Evolutionary conservation across 2,797 vertebrate genomes (phyloP).

Genomic region (Gallirallus australis): DNA sequence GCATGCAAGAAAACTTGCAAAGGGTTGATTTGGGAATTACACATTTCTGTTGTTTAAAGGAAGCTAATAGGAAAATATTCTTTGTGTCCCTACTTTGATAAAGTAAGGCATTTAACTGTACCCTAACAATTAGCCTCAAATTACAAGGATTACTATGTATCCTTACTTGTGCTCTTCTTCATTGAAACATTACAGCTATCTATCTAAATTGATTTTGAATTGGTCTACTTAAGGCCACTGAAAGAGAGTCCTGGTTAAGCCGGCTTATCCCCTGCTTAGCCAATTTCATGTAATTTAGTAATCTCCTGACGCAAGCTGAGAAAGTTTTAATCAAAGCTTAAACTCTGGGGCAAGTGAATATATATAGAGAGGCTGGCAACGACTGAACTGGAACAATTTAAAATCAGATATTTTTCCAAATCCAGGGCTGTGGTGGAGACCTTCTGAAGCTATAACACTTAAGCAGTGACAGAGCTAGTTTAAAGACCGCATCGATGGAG

Average conservation of each 20-base stretch:
- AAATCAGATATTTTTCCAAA: background rate
- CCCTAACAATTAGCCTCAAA: background rate
- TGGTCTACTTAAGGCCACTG: background rate
- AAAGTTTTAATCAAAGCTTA: background rate
- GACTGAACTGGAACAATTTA: background rate
- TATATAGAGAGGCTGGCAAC: background rate
- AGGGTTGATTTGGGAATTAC: background rate
- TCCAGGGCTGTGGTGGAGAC: background rate
- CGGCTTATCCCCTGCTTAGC: background rate
- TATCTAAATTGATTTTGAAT: background rate
- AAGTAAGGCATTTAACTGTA: background rate
- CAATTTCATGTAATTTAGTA: background rate
- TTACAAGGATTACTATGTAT: background rate
- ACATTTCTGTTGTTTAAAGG: background rate
- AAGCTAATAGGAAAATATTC: background rate
- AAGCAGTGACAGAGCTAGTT: background rate
- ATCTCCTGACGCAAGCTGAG: background rate
- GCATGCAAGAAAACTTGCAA: background rate
- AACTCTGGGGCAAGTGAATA: background rate
- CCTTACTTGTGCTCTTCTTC: background rate
- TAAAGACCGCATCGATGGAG: background rate
- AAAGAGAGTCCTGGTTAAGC: background rate
- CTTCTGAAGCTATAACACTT: background rate
- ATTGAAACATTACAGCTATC: background rate
- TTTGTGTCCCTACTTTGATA: background rate